Evolutionary conservation across 2,888 invertebrate genomes (phyloP).

Genomic region (Polia nebulosa): DNA sequence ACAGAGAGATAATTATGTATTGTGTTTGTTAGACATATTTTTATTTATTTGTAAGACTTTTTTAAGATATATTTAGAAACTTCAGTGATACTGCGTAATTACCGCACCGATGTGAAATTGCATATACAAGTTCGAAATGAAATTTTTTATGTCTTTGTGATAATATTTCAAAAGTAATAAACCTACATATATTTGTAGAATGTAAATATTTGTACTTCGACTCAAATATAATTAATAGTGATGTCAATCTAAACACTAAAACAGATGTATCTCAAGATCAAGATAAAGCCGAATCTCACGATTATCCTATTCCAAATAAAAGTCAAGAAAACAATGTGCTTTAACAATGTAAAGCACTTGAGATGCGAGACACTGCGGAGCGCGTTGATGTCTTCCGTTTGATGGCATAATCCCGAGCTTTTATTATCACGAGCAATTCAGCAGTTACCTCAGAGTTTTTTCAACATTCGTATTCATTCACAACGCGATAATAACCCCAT

Average conservation of each 20-base stretch:
- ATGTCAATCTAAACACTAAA: slow-evolving; percentile 10
- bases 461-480: slow-evolving; percentile 44
- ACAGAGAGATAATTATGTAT: neutral
- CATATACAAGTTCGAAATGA: neutral
- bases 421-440: slow-evolving; percentile 59
- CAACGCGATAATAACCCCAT: slow-evolving; percentile 34
- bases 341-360: slow-evolving; percentile 49
- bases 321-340: slow-evolving; percentile 46
- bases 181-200: too few species aligned
- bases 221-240: neutral
- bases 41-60: neutral
- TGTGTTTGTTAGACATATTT: neutral
- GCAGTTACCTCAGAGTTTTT: slow-evolving; percentile 38
- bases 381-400: slow-evolving; percentile 89
- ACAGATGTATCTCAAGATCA: neutral
- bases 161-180: neutral
- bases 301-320: slow-evolving; percentile 40
- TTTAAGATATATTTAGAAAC: neutral
- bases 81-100: neutral
- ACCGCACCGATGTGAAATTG: neutral
- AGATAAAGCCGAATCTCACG: slow-evolving; percentile 18
- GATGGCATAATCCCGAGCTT: slow-evolving; percentile 73
- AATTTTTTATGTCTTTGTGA: too few species aligned
- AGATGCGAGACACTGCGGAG: slow-evolving; percentile 65
- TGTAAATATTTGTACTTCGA: too few species aligned